These are phyloP conservation scores for Helarctos malayanus DNA, from an alignment of 2,797 vertebrate genomes.

Conservation along the genomic window DNA sequence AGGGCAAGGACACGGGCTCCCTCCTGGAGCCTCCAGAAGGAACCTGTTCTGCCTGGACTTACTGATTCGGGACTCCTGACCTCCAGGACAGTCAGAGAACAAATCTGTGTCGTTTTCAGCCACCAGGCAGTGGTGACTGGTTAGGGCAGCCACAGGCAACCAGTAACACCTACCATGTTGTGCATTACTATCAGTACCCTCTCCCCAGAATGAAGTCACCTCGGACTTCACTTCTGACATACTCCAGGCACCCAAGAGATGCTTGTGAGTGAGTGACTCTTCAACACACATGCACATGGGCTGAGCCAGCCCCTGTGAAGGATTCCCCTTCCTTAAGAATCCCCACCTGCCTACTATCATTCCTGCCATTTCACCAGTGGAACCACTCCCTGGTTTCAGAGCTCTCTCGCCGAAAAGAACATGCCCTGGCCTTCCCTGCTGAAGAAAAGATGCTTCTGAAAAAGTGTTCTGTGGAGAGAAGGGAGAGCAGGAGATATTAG, in stretches of 20 bases:
- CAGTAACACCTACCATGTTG: background rate
- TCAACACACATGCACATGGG: rapidly evolving
- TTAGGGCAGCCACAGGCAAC: background rate
- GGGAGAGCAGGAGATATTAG: background rate
- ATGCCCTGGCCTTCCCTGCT: background rate
- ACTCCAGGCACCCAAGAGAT: background rate
- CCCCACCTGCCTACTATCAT: background rate
- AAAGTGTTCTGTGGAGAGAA: background rate
- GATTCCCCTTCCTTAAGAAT: background rate
- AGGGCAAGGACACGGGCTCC: background rate
- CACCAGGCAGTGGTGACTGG: background rate
- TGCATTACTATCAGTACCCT: background rate
- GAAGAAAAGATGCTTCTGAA: background rate
- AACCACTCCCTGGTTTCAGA: background rate
- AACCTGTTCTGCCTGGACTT: background rate
- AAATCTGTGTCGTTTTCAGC: background rate
- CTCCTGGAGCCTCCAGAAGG: background rate
- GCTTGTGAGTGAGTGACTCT: background rate
- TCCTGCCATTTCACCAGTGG: background rate
- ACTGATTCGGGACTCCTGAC: background rate
- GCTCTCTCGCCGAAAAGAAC: background rate
- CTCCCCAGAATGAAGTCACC: background rate
- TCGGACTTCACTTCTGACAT: background rate
- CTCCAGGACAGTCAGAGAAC: background rate
- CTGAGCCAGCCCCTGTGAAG: background rate